A percentile compares a stretch with the other conserved stretches of the same genome.
Evolutionary conservation across 2,888 invertebrate genomes (phyloP).

Genomic region (Argyresthia goedartella): DNA sequence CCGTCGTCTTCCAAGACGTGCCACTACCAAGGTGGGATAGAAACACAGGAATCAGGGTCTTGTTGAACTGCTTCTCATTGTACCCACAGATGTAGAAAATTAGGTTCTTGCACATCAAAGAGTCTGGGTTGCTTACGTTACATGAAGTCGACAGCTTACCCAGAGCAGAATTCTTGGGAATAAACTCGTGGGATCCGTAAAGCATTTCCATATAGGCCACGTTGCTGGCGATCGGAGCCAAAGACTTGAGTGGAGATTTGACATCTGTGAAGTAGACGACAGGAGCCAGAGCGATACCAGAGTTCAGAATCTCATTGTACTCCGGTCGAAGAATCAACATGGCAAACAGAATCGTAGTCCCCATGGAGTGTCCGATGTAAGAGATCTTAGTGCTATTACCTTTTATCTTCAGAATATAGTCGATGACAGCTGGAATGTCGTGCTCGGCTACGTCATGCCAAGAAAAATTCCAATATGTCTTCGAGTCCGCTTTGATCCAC

Average conservation of each 20-base stretch:
- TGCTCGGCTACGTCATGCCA: slow-evolving; percentile 91
- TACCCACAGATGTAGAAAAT: slow-evolving; percentile 81
- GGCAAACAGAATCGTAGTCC: slow-evolving; percentile 82
- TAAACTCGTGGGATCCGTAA: slow-evolving; percentile 78
- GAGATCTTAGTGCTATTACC: slow-evolving; percentile 44
- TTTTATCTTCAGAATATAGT: slow-evolving; percentile 65
- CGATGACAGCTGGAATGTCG: slow-evolving; percentile 89
- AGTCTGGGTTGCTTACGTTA: slow-evolving; percentile 47
- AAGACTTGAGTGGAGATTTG: slow-evolving; percentile 73
- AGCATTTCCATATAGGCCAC: slow-evolving; percentile 72
- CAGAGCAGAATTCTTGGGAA: slow-evolving; percentile 74
- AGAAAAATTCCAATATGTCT: slow-evolving; percentile 80
- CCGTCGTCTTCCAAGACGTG: slow-evolving; percentile 78
- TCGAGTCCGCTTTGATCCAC: slow-evolving; percentile 61
- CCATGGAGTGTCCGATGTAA: slow-evolving; percentile 94
- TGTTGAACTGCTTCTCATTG: slow-evolving; percentile 76
- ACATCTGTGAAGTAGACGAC: slow-evolving; percentile 75
- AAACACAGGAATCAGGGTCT: slow-evolving; percentile 77
- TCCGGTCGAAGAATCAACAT: slow-evolving; percentile 77
- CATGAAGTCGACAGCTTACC: slow-evolving; percentile 72
- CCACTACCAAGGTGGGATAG: slow-evolving; percentile 80
- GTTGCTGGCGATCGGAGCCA: slow-evolving; percentile 75
- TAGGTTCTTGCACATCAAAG: slow-evolving; percentile 76
- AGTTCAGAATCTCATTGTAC: slow-evolving; percentile 74
- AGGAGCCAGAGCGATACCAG: slow-evolving; percentile 78